Conservation (phyloP, 2,113 vertebrate genomes). For the Donacobius atricapilla region DNA sequence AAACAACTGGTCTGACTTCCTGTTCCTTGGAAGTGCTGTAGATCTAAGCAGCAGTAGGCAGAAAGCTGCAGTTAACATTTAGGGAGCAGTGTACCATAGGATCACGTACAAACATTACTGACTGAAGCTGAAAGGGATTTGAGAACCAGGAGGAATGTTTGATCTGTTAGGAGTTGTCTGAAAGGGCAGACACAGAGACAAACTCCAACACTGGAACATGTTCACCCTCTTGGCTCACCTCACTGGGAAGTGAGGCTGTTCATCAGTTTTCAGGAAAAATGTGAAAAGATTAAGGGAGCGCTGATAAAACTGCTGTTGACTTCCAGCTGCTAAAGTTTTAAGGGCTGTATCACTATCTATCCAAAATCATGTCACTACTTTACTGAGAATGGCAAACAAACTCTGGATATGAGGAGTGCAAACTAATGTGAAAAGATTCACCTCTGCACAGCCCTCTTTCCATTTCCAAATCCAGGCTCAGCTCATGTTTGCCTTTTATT, state of each 20-base stretch:
- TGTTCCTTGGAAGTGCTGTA: neutral
- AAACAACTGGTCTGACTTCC: neutral
- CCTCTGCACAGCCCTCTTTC: neutral
- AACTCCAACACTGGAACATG: neutral
- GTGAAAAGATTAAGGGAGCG: neutral
- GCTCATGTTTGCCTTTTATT: neutral
- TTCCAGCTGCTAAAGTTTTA: neutral
- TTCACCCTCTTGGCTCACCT: neutral
- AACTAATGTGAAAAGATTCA: neutral
- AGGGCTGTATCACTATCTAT: neutral
- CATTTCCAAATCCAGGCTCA: neutral
- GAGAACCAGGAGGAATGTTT: neutral
- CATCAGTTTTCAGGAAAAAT: neutral
- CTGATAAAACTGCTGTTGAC: neutral
- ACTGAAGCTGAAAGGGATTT: neutral
- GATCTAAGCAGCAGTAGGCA: neutral
- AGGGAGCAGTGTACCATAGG: neutral
- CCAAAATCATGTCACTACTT: neutral
- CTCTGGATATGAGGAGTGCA: neutral
- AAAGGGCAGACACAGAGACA: neutral
- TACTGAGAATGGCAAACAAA: neutral
- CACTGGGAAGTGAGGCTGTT: neutral
- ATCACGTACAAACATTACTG: neutral
- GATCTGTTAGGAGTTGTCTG: neutral
- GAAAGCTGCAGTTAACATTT: neutral